Evolutionary conservation across 2,888 invertebrate genomes (phyloP), one percentile per base, ranked within the genome.

Genomic region (Nemotelus nigrinus): DNA sequence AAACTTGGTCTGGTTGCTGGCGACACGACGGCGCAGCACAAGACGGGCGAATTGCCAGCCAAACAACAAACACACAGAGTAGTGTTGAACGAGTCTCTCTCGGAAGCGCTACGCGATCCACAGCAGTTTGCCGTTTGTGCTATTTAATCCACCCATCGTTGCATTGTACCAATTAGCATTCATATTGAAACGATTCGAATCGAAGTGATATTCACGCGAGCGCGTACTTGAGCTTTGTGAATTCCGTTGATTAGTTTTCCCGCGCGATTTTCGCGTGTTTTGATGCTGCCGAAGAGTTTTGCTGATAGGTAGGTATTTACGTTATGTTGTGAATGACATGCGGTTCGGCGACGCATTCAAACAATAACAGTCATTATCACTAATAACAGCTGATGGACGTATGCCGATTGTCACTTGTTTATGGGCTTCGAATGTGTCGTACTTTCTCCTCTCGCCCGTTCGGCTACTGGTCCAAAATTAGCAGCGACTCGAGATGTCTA

Each of bases 1-100:
- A 50, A 53, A 41, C 39, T 53, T 53, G 68, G 53, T 53, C 44
- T 25, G 68, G 68, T 25, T 25, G 25, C 25, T 47, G 53, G 53
- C 10, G 55, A 57, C 43, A 55, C 48, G 55, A 57, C 70, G 57
- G 70, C 70, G 53, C 55, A 57, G 55, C 55, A 70, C 53, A 10
- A 58, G 58, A 72, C 71, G 58, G 47, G 58, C 71, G 58, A 58
- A 57, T 10, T 25, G 57, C 47, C 44, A 57, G 48, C 57, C 71
- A 25, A 58, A 44, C 43, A 44, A 44, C 43, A 65, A 44, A 44
- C 43, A 65, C 5, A 41, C 65, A n/a, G 45, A n/a, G 57, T 72
- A 72, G 71, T 72, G 71, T 72, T 58, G 71, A n/a, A 48, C 25
- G 58, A 72, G 71, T 72, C 71, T 72, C 71, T 72, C 71, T 57